These are phyloP conservation scores for Idaea straminata DNA, from an alignment of 2,888 invertebrate genomes.

Conservation along the genomic window DNA sequence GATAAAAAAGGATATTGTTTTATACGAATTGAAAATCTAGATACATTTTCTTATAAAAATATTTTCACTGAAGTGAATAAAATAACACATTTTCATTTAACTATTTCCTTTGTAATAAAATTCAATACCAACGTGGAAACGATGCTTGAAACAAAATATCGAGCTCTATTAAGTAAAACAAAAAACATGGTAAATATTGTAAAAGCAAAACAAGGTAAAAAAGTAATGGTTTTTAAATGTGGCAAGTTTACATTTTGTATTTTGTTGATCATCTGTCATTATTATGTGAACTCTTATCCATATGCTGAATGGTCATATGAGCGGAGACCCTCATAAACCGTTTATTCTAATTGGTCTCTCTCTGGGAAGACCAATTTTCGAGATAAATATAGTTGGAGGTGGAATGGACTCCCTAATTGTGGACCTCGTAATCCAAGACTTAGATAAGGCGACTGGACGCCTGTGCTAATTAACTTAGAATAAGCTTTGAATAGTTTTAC, in stretches of 20 bases:
- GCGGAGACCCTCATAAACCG: neutral
- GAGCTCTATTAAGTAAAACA: too few relatives aligned
- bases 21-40: too few relatives aligned
- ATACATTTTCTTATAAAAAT: too few relatives aligned
- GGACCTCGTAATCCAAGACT: neutral
- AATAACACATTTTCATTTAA: too few relatives aligned
- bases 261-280: too few relatives aligned
- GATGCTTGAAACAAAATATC: too few relatives aligned
- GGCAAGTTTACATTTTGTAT: too few relatives aligned
- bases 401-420: neutral
- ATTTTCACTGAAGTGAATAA: too few relatives aligned
- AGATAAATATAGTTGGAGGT: neutral
- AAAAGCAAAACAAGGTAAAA: neutral
- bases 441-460: neutral
- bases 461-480: neutral
- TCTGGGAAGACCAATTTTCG: neutral
- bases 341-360: neutral
- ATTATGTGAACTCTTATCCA: too few relatives aligned
- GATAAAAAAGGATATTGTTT: neutral
- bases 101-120: too few relatives aligned
- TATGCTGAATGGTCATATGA: neutral
- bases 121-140: too few relatives aligned
- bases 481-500: neutral
- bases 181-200: too few relatives aligned
- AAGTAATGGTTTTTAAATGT: neutral